phyloP scores from a whole-genome alignment of 2,797 vertebrate species.

The Gallinago stenura region DNA sequence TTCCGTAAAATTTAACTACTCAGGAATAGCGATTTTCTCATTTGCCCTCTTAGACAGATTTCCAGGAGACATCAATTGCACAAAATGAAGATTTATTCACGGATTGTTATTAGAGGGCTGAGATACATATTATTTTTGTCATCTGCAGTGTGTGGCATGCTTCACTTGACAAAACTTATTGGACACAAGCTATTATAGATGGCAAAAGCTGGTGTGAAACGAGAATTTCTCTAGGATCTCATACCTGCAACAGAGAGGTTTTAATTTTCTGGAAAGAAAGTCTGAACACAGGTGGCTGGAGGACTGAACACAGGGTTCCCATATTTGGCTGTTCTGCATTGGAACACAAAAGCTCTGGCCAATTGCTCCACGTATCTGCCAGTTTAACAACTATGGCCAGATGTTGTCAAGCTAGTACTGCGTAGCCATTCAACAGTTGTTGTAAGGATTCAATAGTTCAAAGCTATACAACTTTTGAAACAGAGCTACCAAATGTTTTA shows the following conservation, averaged over 20 bases:
- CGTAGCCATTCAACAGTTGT: background rate
- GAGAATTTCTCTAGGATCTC: background rate
- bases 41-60: background rate
- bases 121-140: background rate
- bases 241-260: background rate
- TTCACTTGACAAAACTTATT: background rate
- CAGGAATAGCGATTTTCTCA: background rate
- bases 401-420: background rate
- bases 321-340: background rate
- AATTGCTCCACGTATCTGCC: accelerated
- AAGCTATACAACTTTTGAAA: background rate
- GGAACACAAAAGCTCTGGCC: background rate
- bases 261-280: background rate
- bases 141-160: background rate
- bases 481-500: background rate
- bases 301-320: background rate
- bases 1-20: accelerated
- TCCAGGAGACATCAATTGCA: background rate
- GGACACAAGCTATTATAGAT: background rate
- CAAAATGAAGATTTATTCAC: background rate
- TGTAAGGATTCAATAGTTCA: background rate
- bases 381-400: background rate
- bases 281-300: background rate
- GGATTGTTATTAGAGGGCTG: background rate
- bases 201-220: background rate